Percentiles rank a stretch among this genome's conserved stretches.
These are phyloP conservation scores for Pycnonotus jocosus DNA, from an alignment of 2,113 vertebrate genomes.

Conservation along the genomic window DNA sequence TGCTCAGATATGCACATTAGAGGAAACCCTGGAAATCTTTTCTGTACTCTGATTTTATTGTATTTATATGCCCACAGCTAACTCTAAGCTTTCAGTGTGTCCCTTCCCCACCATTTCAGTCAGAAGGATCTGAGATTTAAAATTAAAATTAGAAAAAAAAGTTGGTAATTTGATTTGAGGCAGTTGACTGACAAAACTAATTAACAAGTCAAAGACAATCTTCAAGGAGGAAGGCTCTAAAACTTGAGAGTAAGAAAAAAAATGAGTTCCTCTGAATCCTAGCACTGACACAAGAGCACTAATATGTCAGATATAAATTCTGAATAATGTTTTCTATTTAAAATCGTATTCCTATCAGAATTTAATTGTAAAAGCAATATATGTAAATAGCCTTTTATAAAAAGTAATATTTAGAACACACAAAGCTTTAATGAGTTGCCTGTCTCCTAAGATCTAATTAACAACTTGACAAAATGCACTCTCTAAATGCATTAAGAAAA, in stretches of 20 bases:
- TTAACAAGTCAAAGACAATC: conserved; percentile 7
- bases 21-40: not conserved
- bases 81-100: not conserved
- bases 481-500: not conserved
- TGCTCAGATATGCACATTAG: not conserved
- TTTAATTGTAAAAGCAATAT: not conserved
- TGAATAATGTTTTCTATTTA: not conserved
- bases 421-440: not conserved
- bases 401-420: not conserved
- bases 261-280: not conserved
- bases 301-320: not conserved
- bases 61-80: conserved; percentile 4
- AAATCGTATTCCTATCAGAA: not conserved
- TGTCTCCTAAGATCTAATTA: conserved; percentile 4
- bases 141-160: not conserved
- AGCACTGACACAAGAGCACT: not conserved
- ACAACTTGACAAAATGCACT: not conserved
- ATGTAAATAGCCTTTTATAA: not conserved
- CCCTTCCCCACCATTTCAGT: not conserved
- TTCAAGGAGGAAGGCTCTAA: conserved; percentile 6
- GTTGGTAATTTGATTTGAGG: conserved; percentile 18
- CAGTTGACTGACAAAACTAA: conserved; percentile 54
- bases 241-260: not conserved
- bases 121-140: conserved; percentile 12
- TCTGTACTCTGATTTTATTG: not conserved